Conservation (phyloP, 1,140 invertebrate species). For the Aculops lycopersici region DNA sequence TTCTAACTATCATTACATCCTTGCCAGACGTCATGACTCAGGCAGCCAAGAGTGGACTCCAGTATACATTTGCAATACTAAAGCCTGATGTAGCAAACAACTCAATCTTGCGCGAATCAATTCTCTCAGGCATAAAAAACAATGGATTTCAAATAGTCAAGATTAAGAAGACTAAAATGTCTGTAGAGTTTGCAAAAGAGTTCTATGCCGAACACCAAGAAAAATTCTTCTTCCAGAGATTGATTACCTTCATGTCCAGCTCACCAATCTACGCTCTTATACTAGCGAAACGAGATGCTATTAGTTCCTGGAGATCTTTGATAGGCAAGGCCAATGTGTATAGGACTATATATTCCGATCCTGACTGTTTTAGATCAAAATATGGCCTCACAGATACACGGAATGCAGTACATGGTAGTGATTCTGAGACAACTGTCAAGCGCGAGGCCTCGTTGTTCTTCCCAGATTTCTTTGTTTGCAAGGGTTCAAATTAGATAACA, state of each 20-base stretch:
- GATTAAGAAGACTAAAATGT: conserved; percentile 28
- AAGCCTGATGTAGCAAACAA: conserved; percentile 11
- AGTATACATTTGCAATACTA: conserved; percentile 11
- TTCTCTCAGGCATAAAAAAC: conserved; percentile 29
- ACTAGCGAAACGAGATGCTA: conserved; percentile 35
- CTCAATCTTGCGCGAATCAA: conserved; percentile 17
- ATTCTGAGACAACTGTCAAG: conserved; percentile 3
- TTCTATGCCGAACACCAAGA: conserved; percentile 50
- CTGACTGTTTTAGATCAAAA: conserved; percentile 35
- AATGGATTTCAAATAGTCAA: conserved; percentile 39
- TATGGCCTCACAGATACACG: conserved; percentile 65
- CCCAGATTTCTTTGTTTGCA: conserved; percentile 3
- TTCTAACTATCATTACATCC: too few relatives aligned
- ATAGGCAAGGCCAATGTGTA: conserved; percentile 59
- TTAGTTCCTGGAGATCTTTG: conserved; percentile 38
- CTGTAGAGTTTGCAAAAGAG: conserved; percentile 25
- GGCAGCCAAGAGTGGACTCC: neutral
- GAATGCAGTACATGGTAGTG: conserved; percentile 46
- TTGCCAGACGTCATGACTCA: too few relatives aligned
- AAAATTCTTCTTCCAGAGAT: conserved; percentile 56
- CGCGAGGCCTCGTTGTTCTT: conserved; percentile 8
- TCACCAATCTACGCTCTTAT: conserved; percentile 43
- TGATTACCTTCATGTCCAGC: conserved; percentile 56
- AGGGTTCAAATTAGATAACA: too few relatives aligned
- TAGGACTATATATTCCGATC: conserved; percentile 36